Evolutionary conservation across 1,140 invertebrate species (phyloP).

Genomic region (Chlorops oryzae): DNA sequence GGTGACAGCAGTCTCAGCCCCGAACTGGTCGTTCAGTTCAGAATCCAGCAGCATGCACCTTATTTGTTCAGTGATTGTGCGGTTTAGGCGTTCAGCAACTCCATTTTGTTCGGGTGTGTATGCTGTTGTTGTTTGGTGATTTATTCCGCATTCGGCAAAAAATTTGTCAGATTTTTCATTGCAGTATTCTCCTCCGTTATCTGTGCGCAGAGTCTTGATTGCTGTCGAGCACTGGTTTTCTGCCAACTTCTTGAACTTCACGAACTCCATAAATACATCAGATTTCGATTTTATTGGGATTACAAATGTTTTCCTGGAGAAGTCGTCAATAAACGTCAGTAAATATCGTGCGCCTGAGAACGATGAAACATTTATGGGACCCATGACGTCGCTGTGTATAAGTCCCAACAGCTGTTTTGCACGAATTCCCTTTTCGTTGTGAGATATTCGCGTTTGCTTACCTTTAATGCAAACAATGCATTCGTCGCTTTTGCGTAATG

Average conservation of each 20-base stretch:
- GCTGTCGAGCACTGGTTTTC: slow-evolving; percentile 15
- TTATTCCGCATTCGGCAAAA: not conserved
- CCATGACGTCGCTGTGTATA: slow-evolving; percentile 47
- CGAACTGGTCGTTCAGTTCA: slow-evolving; percentile 42
- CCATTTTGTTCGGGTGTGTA: slow-evolving; percentile 8
- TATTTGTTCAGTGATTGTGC: slow-evolving; percentile 13
- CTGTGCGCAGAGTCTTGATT: slow-evolving; percentile 8
- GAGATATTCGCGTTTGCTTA: slow-evolving; percentile 22
- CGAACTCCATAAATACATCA: slow-evolving; percentile 21
- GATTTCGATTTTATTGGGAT: slow-evolving; percentile 17
- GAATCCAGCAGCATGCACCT: slow-evolving; percentile 24
- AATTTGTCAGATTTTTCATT: not conserved
- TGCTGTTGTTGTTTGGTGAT: slow-evolving; percentile 1
- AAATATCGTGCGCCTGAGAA: not conserved
- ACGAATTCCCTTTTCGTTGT: slow-evolving; percentile 16
- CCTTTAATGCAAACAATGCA: slow-evolving; percentile 32
- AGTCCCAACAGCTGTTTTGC: slow-evolving; percentile 19
- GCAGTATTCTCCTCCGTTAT: not conserved
- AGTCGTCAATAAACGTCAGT: slow-evolving; percentile 49
- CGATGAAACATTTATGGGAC: slow-evolving; percentile 43
- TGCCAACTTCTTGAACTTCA: slow-evolving; percentile 27
- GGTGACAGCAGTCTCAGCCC: slow-evolving; percentile 49
- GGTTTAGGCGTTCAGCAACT: slow-evolving; percentile 2
- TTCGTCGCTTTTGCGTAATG: not conserved
- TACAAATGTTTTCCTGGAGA: slow-evolving; percentile 38